Base-by-base conservation (phyloP, 2,113 vertebrate species). In the Austrofundulus limnaeus region DNA sequence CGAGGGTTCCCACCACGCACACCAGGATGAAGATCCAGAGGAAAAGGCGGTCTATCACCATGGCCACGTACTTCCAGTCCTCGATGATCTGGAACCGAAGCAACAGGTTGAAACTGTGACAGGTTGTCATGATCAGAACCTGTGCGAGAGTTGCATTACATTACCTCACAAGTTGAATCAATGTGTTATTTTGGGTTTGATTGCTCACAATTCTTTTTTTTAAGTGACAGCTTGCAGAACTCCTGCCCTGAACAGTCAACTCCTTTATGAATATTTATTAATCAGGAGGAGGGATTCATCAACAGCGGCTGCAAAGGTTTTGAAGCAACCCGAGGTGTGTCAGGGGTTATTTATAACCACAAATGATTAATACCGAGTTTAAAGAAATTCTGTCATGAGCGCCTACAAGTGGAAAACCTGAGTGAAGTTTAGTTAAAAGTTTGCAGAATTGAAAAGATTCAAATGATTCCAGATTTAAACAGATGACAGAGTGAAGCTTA, bases 21-120 rank as follows among this genome's bases (percentile, higher is more conserved):
- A 93, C 93, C 77, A 93, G 74, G 72, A 93, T 91, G 75, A 94
- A 94, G 80, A 93, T 91, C 91, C 93, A 94, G 39, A 94, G 85
- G 56, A 94, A 94, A 48, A 94, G 85, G 11, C 93, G 90, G 75
- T 94, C 93, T 21, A 94, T 93, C 60, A 94, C 93, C 93, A 94
- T 94, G 20, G 92, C 93, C 0, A 93, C 91, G 1, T 93, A 94
- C 64, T 93, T 93, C 93, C 93, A 94, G 87, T 94, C 93, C 51
- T 94, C 87, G 17, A 93, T 93, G 65, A 93, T 88, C 93, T 94
- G 78, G 8, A 87, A 76, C 11, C 67, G 61, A 43, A 80, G 37
- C 20, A 70, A 52, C 47, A 55, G 43, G 41, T 63, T 2, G 10
- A 47, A 17, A 62, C 38, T 14, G 7, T 41, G 11, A 24, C 47